Evolutionary conservation across 2,113 vertebrate species (phyloP).

Genomic region (Natator depressus): DNA sequence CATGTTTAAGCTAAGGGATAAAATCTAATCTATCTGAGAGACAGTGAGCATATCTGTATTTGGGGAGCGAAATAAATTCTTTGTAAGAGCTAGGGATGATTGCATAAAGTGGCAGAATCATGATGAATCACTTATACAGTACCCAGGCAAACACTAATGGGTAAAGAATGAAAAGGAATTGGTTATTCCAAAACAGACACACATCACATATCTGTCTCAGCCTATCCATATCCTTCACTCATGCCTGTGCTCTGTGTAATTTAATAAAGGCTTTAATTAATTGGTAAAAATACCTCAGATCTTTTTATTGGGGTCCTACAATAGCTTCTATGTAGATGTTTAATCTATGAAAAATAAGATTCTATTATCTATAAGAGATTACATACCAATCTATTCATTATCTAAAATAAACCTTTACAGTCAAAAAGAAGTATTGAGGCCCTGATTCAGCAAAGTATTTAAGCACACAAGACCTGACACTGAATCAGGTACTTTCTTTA

Average conservation of each 20-base stretch:
- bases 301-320: background rate
- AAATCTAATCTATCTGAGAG: background rate
- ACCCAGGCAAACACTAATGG: background rate
- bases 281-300: background rate
- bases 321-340: background rate
- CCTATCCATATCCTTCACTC: background rate
- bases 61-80: background rate
- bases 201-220: background rate
- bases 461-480: background rate
- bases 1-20: background rate
- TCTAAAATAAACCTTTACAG: background rate
- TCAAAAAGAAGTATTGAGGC: background rate
- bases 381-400: background rate
- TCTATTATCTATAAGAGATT: no score
- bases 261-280: background rate
- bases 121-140: background rate
- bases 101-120: background rate
- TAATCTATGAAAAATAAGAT: no score
- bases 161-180: conserved; percentile 12
- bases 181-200: background rate
- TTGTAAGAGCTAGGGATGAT: background rate
- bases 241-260: background rate
- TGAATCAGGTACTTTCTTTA: background rate
- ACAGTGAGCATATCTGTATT: background rate
- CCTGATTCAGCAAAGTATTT: background rate